These are phyloP conservation scores for Toxonevra muliebris DNA, from an alignment of 2,888 invertebrate species.

Conservation along the genomic window DNA sequence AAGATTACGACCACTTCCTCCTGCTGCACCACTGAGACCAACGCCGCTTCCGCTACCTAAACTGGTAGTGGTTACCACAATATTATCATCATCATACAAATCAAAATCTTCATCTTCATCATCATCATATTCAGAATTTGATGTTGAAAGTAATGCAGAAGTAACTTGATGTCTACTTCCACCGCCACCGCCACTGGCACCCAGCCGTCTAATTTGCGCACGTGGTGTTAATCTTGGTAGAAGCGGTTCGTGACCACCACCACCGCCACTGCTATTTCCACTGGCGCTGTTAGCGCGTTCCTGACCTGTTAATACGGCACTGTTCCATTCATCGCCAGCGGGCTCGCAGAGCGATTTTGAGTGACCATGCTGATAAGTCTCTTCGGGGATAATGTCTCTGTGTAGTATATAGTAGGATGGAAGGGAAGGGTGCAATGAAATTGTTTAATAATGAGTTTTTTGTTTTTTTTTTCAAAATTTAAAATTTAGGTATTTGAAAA, in stretches of 20 bases:
- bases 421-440: slow-evolving; percentile 7
- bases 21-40: slow-evolving; percentile 38
- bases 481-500: too few relatives aligned
- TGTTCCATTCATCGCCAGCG: slow-evolving; percentile 65
- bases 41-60: slow-evolving; percentile 34
- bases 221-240: slow-evolving; percentile 70
- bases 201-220: slow-evolving; percentile 68
- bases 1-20: slow-evolving; percentile 35
- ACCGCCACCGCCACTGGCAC: slow-evolving; percentile 45
- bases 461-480: slow-evolving; percentile 20
- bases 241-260: slow-evolving; percentile 66
- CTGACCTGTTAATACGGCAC: slow-evolving; percentile 55
- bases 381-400: slow-evolving; percentile 78
- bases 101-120: slow-evolving; percentile 64
- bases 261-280: slow-evolving; percentile 36
- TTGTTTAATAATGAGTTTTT: slow-evolving; percentile 17
- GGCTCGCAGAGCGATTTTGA: slow-evolving; percentile 72
- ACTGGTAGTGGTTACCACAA: slow-evolving; percentile 61
- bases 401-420: slow-evolving; percentile 24
- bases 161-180: slow-evolving; percentile 66
- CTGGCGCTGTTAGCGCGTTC: slow-evolving; percentile 47
- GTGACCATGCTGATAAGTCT: slow-evolving; percentile 68
- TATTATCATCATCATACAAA: slow-evolving; percentile 64
- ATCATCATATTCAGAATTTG: slow-evolving; percentile 67
- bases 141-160: slow-evolving; percentile 72